phyloP scores from a whole-genome alignment of 2,888 invertebrate species.

The Heliconius ismenius region DNA sequence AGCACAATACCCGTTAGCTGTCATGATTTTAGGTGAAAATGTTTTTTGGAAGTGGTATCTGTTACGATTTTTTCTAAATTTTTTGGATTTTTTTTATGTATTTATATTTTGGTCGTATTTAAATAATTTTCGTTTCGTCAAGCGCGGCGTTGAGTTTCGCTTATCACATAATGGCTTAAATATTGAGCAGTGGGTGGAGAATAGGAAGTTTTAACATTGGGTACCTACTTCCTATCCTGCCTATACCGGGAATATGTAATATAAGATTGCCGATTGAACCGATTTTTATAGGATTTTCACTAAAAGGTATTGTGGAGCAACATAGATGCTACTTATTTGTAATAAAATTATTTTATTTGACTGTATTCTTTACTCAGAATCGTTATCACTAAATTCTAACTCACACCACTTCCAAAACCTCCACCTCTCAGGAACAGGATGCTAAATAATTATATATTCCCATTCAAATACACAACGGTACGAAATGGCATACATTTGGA shows the following conservation, averaged over 20 bases:
- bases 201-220: too few species aligned
- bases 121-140: neutral
- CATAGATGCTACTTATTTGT: too few species aligned
- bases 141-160: neutral
- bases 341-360: too few species aligned
- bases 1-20: constrained; percentile 71
- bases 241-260: too few species aligned
- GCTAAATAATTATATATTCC: constrained; percentile 74
- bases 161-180: neutral
- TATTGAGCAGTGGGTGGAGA: too few species aligned
- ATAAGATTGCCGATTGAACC: too few species aligned
- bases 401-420: constrained; percentile 3
- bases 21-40: constrained; percentile 48
- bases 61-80: neutral
- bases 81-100: neutral
- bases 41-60: constrained; percentile 3
- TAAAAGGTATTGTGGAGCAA: too few species aligned
- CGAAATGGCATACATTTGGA: constrained; percentile 52
- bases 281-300: too few species aligned
- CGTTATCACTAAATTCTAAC: neutral
- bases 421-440: constrained; percentile 52
- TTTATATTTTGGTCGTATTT: neutral
- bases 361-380: neutral
- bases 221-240: too few species aligned
- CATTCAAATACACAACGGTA: constrained; percentile 63